A percentile compares a stretch with the other conserved stretches of the same genome.
Conservation (phyloP, 1,140 invertebrate species). For the Aricia agestis region DNA sequence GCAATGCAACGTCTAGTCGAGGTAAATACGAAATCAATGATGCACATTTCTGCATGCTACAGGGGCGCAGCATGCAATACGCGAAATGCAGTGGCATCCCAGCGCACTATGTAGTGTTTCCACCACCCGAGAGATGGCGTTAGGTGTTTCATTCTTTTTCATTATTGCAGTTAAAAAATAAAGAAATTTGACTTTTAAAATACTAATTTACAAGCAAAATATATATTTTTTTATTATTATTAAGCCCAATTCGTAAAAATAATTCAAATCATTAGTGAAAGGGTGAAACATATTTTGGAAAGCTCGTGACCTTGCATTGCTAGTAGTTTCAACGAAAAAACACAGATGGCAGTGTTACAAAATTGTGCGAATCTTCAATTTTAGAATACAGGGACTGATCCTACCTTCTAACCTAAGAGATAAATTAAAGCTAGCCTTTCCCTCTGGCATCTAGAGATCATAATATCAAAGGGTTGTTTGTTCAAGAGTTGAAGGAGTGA, state of each 20-base stretch:
- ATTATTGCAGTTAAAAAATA: neutral
- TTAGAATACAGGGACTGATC: neutral
- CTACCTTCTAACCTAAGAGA: too few relatives aligned
- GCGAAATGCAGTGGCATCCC: conserved; percentile 29
- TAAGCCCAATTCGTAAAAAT: neutral
- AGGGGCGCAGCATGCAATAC: conserved; percentile 35
- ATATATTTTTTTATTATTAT: too few relatives aligned
- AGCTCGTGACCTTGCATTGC: neutral
- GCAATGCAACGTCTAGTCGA: neutral
- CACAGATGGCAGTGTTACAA: neutral
- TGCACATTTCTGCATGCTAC: conserved; percentile 18
- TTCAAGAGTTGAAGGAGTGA: too few relatives aligned
- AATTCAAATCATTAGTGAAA: conserved; percentile 14
- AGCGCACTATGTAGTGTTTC: conserved; percentile 30
- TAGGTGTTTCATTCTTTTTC: conserved; percentile 13
- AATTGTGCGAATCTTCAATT: neutral
- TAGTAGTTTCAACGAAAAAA: neutral
- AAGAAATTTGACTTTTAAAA: neutral
- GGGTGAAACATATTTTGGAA: neutral
- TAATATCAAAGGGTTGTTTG: too few relatives aligned
- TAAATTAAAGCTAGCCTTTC: too few relatives aligned
- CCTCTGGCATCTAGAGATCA: too few relatives aligned
- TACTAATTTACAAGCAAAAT: neutral
- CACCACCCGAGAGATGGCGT: conserved; percentile 50
- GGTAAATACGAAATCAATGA: conserved; percentile 7